Evolutionary conservation across 2,888 invertebrate genomes (phyloP).

Genomic region (Halocaridina rubra): DNA sequence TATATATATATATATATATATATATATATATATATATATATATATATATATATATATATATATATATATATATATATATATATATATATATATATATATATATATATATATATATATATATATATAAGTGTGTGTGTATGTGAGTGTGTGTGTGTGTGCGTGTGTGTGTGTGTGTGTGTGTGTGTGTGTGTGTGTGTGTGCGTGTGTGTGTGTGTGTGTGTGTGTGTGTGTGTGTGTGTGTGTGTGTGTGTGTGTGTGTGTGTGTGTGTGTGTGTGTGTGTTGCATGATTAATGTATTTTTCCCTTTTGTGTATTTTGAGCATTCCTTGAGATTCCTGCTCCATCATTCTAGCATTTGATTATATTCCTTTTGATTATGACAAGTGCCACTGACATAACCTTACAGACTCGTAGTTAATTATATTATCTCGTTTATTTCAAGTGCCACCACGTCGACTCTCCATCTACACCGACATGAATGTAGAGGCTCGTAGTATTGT

Average conservation of each 20-base stretch:
- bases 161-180: not conserved
- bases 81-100: slow-evolving; percentile 4
- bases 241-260: not conserved
- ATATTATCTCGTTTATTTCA: not conserved
- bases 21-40: slow-evolving; percentile 30
- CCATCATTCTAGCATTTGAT: not conserved
- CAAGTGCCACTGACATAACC: not conserved
- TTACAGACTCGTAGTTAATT: not conserved
- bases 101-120: not conserved
- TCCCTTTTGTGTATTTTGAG: not conserved
- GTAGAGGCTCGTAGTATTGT: slow-evolving; percentile 25
- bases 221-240: not conserved
- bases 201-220: not conserved
- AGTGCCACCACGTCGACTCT: slow-evolving; percentile 46
- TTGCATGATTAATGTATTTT: not conserved
- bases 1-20: slow-evolving; percentile 21
- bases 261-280: slow-evolving; percentile 14
- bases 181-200: not conserved
- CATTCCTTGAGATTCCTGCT: not conserved
- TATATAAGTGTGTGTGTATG: too few relatives aligned
- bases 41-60: slow-evolving; percentile 5
- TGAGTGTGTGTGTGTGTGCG: not conserved
- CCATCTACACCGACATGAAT: slow-evolving; percentile 26
- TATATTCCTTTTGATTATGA: not conserved
- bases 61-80: not conserved